Base-by-base conservation (phyloP, 92 coral and sea anemone species). In the Epizoanthus ramosus region DNA sequence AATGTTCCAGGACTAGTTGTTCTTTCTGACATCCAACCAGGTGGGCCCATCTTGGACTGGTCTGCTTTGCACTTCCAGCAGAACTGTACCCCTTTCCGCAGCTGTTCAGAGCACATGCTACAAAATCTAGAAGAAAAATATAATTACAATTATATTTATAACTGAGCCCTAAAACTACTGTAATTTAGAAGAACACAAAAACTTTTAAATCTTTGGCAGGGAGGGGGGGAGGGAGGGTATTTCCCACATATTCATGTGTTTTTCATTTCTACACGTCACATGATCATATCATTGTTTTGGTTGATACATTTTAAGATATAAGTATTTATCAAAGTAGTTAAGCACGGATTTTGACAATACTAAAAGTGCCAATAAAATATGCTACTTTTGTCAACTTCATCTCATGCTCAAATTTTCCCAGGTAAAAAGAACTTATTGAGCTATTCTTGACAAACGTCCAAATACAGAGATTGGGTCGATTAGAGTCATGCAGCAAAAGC, bases 51-150 rank as follows among this genome's bases (percentile, higher is more conserved):
- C 84, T 80, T 86, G 10, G 86, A 86, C 45, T 80, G 86, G 53
- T 86, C 89, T 61, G 83, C 72, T 50, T 80, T 80, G 68, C 86
- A 86, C 39, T 80, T 86, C 83, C 83, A 86, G 64, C 81, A 86
- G 45, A 71, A 86, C 74, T 69, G 52, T 45, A 74, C 89, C 5
- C 67, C 76, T 80, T 75, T 84, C 45, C 75, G 37, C 28, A 70
- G n/a, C 18, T 70, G 37, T 43, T 39, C 50, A 31, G 75, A 70
- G 57, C 75, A 39, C 75, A 70, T 70, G 22, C 57, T 70, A 43
- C 75, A 70, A 70, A 70, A 70, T 18, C 75, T 70, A 70, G 47
- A 70, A 70, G 47, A 66, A 19, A 66, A 13, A 8, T 66, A 66
- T 25, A 66, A 66, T 66, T 66, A 13, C 12, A 25, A 28, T 24